A percentile compares a stretch with the other conserved stretches of the same genome.
phyloP scores from a whole-genome alignment of 2,113 vertebrate species.

The Neolamprologus hecqui region DNA sequence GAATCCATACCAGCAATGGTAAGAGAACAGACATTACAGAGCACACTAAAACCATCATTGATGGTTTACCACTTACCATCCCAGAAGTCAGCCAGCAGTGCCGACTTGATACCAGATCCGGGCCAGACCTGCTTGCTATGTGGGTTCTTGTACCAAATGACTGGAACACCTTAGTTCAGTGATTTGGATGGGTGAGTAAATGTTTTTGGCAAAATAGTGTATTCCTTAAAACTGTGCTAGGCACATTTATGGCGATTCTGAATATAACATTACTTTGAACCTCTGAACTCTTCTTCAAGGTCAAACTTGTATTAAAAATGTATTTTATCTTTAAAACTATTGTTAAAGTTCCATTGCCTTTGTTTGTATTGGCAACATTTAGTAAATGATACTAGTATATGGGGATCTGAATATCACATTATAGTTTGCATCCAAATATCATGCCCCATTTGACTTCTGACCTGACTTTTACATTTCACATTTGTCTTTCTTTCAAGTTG shows the following conservation, averaged over 20 bases:
- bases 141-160: neutral
- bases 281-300: neutral
- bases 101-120: neutral
- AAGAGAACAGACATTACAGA: no score
- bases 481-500: neutral
- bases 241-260: neutral
- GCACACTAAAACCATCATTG: no score
- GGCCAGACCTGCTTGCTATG: neutral
- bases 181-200: neutral
- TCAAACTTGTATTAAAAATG: neutral
- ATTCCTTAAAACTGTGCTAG: neutral
- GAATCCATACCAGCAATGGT: no score
- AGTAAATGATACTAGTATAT: neutral
- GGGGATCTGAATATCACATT: neutral
- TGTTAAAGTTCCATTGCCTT: neutral
- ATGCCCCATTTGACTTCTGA: neutral
- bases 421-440: neutral
- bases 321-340: neutral
- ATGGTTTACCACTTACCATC: neutral
- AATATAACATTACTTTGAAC: neutral
- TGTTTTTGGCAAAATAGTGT: neutral
- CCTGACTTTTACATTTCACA: neutral
- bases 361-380: neutral
- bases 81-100: neutral
- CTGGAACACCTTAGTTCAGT: neutral